Evolutionary conservation across 2,113 vertebrate species (phyloP), one percentile per base, ranked within the genome.

Genomic region (Sarotherodon lohbergeri): DNA sequence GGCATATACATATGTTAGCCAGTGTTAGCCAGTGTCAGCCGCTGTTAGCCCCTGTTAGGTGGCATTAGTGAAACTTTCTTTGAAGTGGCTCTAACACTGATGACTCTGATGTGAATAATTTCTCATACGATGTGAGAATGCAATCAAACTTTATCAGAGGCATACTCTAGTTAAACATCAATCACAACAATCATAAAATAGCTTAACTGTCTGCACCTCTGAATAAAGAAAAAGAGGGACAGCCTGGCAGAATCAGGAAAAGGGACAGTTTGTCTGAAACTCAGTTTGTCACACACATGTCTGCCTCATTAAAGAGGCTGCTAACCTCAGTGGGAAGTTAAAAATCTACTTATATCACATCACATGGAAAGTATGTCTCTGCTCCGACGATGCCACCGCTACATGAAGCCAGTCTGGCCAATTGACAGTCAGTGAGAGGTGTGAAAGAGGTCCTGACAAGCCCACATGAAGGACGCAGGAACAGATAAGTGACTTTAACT

Each of bases 21-120:
- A 3, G 1, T 22, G 2, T 63, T 63, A 34, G 29, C 16, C 1
- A 0, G 1, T 17, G 27, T 59, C 3, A 32, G 56, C 2, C 1
- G n/a, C 10, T 24, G n/a, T 57, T 2, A 57, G 56, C 1, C 7
- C 0, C 56, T 32, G 59, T 66, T 66, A 66, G 17, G 9, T 66
- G 6, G 59, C 17, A 63, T 63, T 17, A n/a, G 9, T 7, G 9
- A 36, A 3, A 36, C 59, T 36, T n/a, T 63, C 59, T 63, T 12
- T 63, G 17, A 63, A 36, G 59, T n/a, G 59, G 32, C 17, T 36
- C 17, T 36, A 36, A 36, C 59, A 63, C 5, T 36, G 2, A 36
- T 36, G 61, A 36, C 61, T 61, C 29, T 36, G 61, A n/a, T 36
- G 61, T 0, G 0, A 63, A 36, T 2, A 1, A 66, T 5, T 66